Base-by-base conservation (phyloP, 2,797 vertebrate species). In the Cheracebus regulus region DNA sequence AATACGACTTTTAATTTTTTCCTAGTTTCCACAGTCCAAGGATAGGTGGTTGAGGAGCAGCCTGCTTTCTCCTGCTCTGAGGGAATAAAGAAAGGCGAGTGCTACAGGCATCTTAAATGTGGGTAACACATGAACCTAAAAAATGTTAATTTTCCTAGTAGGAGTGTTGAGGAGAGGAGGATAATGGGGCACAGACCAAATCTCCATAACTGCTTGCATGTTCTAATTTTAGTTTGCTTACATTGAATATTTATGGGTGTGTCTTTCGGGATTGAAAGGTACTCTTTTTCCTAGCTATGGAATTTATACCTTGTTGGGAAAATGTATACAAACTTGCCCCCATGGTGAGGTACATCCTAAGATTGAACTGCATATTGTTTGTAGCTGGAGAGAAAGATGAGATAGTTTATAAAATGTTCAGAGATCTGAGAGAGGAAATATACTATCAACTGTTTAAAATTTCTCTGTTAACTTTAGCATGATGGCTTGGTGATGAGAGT, bases 321-420 rank as follows among this genome's bases (percentile, higher is more conserved):
- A 81, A 88, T 28, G 4, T 67, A 46, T 28, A 30, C 24, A 41
- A 50, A 90, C 52, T 91, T 75, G 9, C 48, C 39, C 24, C 36
- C 5, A 17, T 8, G 50, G 55, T 33, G 24, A 95, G 61, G 57
- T 72, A 87, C 55, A 75, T 83, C 33, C 9, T 30, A 57, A 70
- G 50, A 89, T 75, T 11, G 48, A 89, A 55, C 17, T 52, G 24
- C n/a, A 48, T 80, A 20, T 79, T 94, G 89, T 89, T 78, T 87
- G 61, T 70, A 67, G 50, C n/a, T 36, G 46, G 70, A 93, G 85
- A 94, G 96, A 93, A 88, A 91, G 88, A 91, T 44, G 67, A 95
- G 61, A 82, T 44, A 19, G 46, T 96, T 96, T 94, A 90, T 84
- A 93, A 95, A 96, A 97, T 78, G 50, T 67, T 90, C 73, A 61